These are phyloP conservation scores for Apamea sordens DNA, from an alignment of 2,888 invertebrate species.

Conservation along the genomic window DNA sequence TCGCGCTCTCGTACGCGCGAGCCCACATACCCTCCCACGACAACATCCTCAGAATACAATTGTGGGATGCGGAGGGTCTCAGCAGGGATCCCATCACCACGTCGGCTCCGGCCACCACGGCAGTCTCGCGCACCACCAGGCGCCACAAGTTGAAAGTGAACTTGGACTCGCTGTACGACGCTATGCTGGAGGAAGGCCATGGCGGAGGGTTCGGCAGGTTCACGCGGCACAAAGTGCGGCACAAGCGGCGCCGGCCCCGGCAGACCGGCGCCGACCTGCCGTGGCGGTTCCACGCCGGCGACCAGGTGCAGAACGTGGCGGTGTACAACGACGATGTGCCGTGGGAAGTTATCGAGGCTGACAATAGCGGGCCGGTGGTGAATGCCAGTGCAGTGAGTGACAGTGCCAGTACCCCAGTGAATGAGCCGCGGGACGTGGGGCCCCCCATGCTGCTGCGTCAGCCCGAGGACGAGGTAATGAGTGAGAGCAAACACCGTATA, in stretches of 20 bases:
- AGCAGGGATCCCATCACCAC: constrained; percentile 81
- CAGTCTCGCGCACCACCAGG: constrained; percentile 62
- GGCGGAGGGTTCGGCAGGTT: constrained; percentile 82
- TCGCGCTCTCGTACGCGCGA: constrained; percentile 84
- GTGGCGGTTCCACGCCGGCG: constrained; percentile 90
- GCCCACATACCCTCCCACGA: constrained; percentile 87
- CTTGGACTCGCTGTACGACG: constrained; percentile 83
- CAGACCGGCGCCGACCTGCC: constrained; percentile 83
- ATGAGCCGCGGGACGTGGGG: constrained; percentile 81
- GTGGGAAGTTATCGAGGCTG: constrained; percentile 87
- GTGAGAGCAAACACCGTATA: constrained; percentile 80
- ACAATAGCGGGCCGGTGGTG: constrained; percentile 73
- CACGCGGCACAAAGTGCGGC: constrained; percentile 86
- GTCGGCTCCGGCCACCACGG: constrained; percentile 67
- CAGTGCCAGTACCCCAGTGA: constrained; percentile 81
- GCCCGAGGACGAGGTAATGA: constrained; percentile 86
- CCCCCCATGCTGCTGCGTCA: constrained; percentile 86
- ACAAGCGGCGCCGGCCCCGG: constrained; percentile 87
- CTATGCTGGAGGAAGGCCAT: constrained; percentile 85
- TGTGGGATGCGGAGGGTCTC: constrained; percentile 88
- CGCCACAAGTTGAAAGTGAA: constrained; percentile 83
- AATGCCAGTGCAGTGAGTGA: constrained; percentile 88
- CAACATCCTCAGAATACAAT: constrained; percentile 86
- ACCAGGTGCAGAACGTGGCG: constrained; percentile 87
- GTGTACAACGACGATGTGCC: constrained; percentile 89